Evolutionary conservation across 2,888 invertebrate genomes (phyloP), one percentile per base, ranked within the genome.

Genomic region (Oscheius sp.): DNA sequence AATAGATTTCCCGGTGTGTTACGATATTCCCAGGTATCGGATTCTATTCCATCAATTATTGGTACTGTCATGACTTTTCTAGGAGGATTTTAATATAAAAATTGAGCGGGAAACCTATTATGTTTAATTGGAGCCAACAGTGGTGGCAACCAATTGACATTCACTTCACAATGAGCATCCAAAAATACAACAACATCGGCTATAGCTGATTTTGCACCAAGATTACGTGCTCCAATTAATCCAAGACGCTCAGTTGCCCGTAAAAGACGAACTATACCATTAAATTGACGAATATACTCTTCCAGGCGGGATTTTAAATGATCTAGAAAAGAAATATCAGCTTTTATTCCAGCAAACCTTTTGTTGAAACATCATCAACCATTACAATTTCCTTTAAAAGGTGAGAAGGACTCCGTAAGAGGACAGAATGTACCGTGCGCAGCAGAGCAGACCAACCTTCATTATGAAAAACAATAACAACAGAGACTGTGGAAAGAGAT

Each of bases 111-210:
- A 13, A 76, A 90, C 90, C 91, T 91, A 87, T 96, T 94, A 63
- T 93, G 91, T 88, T 94, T 93, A 84, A 99, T 99, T 2, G 98
- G 96, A 0, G 96, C 94, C 49, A 99, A 90, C 12, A 99, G 91
- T 0, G 98, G 98, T 0, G 96, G 95, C 45, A 99, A 90, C 99
- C 99, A 99, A 90, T 99, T 98, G 0, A 92, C 91, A 89, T 97
- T 96, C 1, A 86, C 87, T 73, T 82, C 81, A 74, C 98, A 99
- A 89, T 99, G 99, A 35, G 98, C 98, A 90, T 99, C 98, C 2
- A 99, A 91, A 90, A 96, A 98, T 0, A 99, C 93, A 73, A 99
- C 96, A 12, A 97, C 96, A 88, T 98, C 96, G 3, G 96, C 98
- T 6, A 72, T 75, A 2, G 87, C 81, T 13, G 83, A 81, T 68